Evolutionary conservation across 2,888 invertebrate genomes (phyloP).

Genomic region (Neuroscelio doddi): DNA sequence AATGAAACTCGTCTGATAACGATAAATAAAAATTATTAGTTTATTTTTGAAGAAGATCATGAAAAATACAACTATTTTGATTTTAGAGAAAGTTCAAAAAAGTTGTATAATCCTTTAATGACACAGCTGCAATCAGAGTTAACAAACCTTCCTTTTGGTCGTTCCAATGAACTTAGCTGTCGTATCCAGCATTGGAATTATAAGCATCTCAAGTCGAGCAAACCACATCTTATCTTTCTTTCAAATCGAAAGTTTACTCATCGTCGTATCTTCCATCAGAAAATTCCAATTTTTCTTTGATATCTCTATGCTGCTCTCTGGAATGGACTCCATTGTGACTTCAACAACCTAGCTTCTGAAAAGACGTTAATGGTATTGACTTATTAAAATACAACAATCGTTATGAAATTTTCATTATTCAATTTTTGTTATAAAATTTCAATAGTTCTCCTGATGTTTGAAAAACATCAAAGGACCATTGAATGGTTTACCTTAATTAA

Average conservation of each 20-base stretch:
- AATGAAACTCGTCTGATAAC: too few species aligned
- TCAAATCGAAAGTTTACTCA: neutral
- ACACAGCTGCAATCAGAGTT: constrained; percentile 10
- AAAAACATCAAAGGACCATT: too few species aligned
- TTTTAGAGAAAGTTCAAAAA: neutral
- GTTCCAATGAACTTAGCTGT: constrained; percentile 27
- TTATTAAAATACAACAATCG: too few species aligned
- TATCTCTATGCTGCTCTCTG: neutral
- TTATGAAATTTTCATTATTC: too few species aligned
- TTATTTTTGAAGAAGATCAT: neutral
- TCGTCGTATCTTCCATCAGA: neutral
- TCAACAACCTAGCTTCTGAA: neutral
- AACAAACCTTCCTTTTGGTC: constrained; percentile 24
- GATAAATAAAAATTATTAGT: neutral
- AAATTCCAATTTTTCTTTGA: constrained; percentile 20
- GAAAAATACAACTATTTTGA: neutral
- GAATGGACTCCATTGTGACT: constrained; percentile 14
- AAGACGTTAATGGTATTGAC: neutral
- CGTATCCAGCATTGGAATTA: constrained; percentile 27
- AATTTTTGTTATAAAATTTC: too few species aligned
- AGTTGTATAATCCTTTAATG: too few species aligned
- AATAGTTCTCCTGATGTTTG: too few species aligned
- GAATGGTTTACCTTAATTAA: too few species aligned
- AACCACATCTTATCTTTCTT: constrained; percentile 15
- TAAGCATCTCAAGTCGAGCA: constrained; percentile 16